Conservation (phyloP, 2,797 vertebrate species). For the Heterohyrax brucei region DNA sequence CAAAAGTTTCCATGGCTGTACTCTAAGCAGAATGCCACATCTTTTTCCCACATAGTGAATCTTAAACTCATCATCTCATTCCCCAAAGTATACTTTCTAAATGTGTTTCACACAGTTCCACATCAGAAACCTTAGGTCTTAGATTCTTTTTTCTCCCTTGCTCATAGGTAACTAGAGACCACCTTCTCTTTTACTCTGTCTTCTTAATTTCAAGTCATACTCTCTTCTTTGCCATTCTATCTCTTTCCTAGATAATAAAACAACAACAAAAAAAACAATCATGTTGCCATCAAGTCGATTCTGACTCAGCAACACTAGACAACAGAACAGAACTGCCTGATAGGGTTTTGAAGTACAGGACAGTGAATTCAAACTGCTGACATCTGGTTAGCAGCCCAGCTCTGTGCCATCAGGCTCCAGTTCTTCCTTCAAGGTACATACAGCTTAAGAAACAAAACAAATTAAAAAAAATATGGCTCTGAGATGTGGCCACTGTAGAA, state of each 20-base stretch:
- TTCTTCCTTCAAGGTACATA: background rate
- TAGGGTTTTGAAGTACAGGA: no score
- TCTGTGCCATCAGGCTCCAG: no score
- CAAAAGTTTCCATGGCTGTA: no score
- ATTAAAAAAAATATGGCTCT: background rate
- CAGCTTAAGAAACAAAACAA: background rate
- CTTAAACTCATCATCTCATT: background rate
- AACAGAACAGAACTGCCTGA: no score
- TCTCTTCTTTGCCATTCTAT: background rate
- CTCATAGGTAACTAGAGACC: background rate
- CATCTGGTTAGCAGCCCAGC: no score
- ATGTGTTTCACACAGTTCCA: background rate
- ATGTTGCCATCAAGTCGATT: no score
- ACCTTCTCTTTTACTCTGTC: background rate
- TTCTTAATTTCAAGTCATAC: background rate
- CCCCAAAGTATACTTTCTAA: background rate
- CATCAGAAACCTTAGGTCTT: background rate
- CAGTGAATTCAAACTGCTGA: no score
- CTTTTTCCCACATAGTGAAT: background rate
- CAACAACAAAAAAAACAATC: no score
- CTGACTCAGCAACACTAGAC: no score
- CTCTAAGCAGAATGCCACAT: no score
- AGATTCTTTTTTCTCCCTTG: background rate
- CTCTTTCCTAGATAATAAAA: background rate
- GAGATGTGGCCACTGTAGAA: background rate